Evolutionary conservation across 1,140 invertebrate species (phyloP), one percentile per base, ranked within the genome.

Genomic region (Macrocentrus cingulum): DNA sequence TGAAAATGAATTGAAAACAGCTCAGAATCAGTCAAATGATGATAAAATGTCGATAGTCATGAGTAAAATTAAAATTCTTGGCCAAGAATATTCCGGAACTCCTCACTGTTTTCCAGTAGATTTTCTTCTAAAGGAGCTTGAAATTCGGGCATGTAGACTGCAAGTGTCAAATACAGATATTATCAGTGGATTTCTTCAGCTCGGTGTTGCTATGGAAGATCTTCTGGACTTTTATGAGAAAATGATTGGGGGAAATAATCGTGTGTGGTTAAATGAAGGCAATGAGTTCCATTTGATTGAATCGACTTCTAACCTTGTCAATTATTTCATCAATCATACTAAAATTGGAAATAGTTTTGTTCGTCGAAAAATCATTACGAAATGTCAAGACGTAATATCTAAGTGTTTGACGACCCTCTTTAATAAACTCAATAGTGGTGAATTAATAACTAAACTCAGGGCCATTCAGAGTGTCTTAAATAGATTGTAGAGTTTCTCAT

Each of bases 271-370:
- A 44, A 85, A 84, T 19, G 85, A 89, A 77, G 87, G 88, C 15
- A 88, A 91, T 67, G 88, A 91, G 75, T 87, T 87, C 73, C 88
- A 91, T 77, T 78, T 90, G 23, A 86, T 88, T 50, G 83, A 86
- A 73, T 87, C 85, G 0, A 85, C 86, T 20, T 84, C 85, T 32
- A 82, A 82, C 65, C 77, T 91, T 64, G 83, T 91, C 48, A 83
- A 82, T 39, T 79, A 82, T 36, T 84, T 89, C 59, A 81, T 85
- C 41, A 70, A 72, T 18, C 82, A 84, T 67, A 70, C 79, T 60
- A 74, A 83, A 72, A 62, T 80, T 62, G 76, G 78, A 60, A 77
- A 80, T 65, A 76, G 77, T 67, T 71, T 82, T 66, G 66, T 83
- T 71, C 82, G 85, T 62, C 75, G 83, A 46, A 81, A 82, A 61